phyloP scores from a whole-genome alignment of 2,113 vertebrate species.

The Heptranchias perlo region DNA sequence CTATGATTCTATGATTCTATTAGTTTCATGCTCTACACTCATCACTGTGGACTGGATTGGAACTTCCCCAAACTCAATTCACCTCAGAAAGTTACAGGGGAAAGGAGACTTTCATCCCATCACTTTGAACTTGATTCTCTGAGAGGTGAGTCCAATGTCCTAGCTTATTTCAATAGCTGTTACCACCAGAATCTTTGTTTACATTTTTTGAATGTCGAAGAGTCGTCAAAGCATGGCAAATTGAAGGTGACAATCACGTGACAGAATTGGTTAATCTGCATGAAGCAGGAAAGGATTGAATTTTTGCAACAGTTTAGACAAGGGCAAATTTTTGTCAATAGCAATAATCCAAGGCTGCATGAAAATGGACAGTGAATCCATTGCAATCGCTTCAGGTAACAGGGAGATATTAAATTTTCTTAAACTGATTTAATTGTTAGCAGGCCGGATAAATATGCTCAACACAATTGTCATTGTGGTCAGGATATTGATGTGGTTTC shows the following conservation, averaged over 20 bases:
- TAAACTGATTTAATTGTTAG: conserved; percentile 13
- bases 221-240: background rate
- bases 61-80: background rate
- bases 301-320: background rate
- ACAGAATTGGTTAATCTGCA: background rate
- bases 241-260: background rate
- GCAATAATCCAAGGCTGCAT: background rate
- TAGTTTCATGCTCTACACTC: background rate
- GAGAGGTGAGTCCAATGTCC: background rate
- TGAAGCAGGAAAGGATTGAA: background rate
- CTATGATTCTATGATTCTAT: no score
- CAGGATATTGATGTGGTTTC: conserved; percentile 2
- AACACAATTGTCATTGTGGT: background rate
- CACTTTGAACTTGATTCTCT: background rate
- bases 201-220: background rate
- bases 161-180: background rate
- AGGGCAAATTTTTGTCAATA: background rate
- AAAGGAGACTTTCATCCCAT: background rate
- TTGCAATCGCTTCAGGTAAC: background rate
- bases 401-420: background rate
- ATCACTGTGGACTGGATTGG: no score
- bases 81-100: background rate
- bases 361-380: background rate
- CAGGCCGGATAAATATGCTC: conserved; percentile 2
- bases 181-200: background rate